Percentiles rank a stretch among this genome's conserved stretches.
Evolutionary conservation across 1,140 invertebrate species (phyloP).

Genomic region (Micrasema longulum): DNA sequence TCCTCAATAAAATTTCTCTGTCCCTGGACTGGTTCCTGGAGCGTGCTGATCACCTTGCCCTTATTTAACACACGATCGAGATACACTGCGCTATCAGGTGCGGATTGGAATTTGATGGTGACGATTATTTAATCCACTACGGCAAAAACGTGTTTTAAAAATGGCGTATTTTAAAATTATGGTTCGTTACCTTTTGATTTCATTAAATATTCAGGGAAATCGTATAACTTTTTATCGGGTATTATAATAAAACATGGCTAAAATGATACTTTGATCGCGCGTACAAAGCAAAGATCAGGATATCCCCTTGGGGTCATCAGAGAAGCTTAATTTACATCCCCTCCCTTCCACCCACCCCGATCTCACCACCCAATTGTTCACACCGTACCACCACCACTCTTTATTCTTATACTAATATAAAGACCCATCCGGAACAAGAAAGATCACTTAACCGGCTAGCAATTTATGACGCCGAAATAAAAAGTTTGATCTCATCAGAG

Average conservation of each 20-base stretch:
- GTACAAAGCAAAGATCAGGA: conserved; percentile 39
- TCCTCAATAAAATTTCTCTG: too few species aligned
- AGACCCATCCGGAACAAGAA: conserved; percentile 9
- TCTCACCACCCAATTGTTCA: conserved; percentile 18
- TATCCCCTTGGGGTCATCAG: conserved; percentile 32
- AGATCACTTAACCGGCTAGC: neutral
- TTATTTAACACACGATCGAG: too few species aligned
- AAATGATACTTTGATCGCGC: conserved; percentile 39
- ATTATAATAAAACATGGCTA: conserved; percentile 33
- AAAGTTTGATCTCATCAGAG: too few species aligned
- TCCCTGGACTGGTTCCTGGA: too few species aligned
- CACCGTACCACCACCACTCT: conserved; percentile 13
- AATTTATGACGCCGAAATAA: conserved; percentile 5
- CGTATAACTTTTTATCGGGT: conserved; percentile 24
- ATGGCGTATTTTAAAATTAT: too few species aligned
- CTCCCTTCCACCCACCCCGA: neutral
- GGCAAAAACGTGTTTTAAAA: too few species aligned
- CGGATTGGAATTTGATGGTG: too few species aligned
- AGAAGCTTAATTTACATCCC: conserved; percentile 39
- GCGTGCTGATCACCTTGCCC: too few species aligned
- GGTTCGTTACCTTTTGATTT: too few species aligned
- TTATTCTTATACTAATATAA: conserved; percentile 32
- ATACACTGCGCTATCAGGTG: too few species aligned
- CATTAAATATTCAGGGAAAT: too few species aligned
- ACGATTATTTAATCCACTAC: neutral